A percentile compares a stretch with the other conserved stretches of the same genome.
phyloP scores from a whole-genome alignment of 2,113 vertebrate genomes.

The Strix uralensis region DNA sequence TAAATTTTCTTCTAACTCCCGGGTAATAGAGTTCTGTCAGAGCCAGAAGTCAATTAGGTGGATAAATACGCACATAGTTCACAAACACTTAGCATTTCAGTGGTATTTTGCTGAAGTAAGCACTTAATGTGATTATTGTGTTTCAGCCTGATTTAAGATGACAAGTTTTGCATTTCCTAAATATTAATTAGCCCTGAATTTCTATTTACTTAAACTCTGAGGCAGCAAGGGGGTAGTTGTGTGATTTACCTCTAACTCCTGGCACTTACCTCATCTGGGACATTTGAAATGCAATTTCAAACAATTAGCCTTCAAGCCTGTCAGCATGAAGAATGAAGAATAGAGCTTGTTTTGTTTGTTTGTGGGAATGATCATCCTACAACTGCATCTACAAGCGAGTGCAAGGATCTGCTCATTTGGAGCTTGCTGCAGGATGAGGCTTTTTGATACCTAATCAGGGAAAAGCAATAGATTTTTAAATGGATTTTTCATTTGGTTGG shows the following conservation, averaged over 20 bases:
- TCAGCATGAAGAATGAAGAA: conserved; percentile 37
- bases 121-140: conserved; percentile 69
- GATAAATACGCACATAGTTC: conserved; percentile 52
- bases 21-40: conserved; percentile 56
- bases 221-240: conserved; percentile 57
- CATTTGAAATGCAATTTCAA: conserved; percentile 38
- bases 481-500: background rate
- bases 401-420: background rate
- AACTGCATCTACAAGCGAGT: conserved; percentile 7
- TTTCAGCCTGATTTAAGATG: conserved; percentile 74
- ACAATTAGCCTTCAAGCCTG: conserved; percentile 66
- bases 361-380: conserved; percentile 12
- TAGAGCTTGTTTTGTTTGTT: conserved; percentile 2
- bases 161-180: conserved; percentile 70
- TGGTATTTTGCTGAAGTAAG: conserved; percentile 62
- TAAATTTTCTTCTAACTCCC: conserved; percentile 63
- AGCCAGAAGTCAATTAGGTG: conserved; percentile 66
- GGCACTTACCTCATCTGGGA: conserved; percentile 60
- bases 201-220: conserved; percentile 52
- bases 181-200: conserved; percentile 70
- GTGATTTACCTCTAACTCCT: conserved; percentile 68
- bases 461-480: background rate
- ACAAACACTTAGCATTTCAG: conserved; percentile 42
- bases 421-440: background rate
- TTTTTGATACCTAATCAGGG: background rate